A percentile compares a stretch with the other conserved stretches of the same genome.
These are phyloP conservation scores for Picus viridis DNA, from an alignment of 2,797 vertebrate genomes.

Conservation along the genomic window DNA sequence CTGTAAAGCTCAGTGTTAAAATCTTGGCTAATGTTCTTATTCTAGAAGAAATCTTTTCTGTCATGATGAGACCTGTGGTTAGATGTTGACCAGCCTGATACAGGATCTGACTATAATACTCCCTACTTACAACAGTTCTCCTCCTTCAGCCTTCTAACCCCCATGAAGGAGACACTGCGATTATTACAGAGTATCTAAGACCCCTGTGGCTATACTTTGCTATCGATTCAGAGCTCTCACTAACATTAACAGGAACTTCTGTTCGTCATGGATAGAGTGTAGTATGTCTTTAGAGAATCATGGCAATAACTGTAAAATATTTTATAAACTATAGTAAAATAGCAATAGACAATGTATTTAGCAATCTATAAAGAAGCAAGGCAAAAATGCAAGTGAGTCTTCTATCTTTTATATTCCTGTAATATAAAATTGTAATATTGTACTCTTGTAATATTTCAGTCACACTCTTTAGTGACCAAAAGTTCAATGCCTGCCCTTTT, in stretches of 20 bases:
- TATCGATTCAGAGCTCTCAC: constrained; percentile 14
- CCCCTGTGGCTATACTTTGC: neutral
- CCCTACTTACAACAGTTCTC: neutral
- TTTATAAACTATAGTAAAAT: neutral
- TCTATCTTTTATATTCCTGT: neutral
- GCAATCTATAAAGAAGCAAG: neutral
- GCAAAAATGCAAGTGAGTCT: neutral
- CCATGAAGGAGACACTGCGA: neutral
- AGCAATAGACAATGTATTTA: neutral
- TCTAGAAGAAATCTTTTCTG: neutral
- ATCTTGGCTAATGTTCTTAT: neutral
- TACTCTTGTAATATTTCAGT: neutral
- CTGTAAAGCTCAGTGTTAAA: neutral
- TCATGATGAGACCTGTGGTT: neutral
- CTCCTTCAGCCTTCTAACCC: neutral
- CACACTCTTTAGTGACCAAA: neutral
- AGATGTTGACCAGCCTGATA: neutral
- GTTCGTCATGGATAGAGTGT: neutral
- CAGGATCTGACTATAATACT: neutral
- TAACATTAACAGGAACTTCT: neutral
- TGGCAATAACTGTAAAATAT: neutral
- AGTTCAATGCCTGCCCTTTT: neutral
- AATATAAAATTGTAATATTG: too few relatives aligned
- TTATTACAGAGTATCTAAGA: neutral
- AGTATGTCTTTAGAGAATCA: neutral